These are phyloP conservation scores for Diploscapter pachys DNA, from an alignment of 1,140 invertebrate species.

Conservation along the genomic window DNA sequence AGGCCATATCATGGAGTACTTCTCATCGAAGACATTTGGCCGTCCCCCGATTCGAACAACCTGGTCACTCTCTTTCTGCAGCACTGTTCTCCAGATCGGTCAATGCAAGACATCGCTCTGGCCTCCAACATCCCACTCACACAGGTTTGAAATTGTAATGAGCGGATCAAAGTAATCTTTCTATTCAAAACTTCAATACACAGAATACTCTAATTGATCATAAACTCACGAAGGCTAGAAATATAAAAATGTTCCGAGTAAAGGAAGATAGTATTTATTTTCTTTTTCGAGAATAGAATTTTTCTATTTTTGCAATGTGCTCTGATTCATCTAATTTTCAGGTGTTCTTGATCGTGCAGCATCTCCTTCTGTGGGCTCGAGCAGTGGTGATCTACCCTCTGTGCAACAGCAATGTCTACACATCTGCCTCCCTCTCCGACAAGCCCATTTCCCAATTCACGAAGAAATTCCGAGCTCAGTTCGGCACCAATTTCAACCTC, in stretches of 20 bases:
- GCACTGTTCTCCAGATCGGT: slow-evolving; percentile 83
- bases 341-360: slow-evolving; percentile 63
- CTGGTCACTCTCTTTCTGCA: slow-evolving; percentile 77
- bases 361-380: slow-evolving; percentile 92
- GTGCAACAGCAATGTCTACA: slow-evolving; percentile 93
- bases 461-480: slow-evolving; percentile 60
- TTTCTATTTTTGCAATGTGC: not conserved
- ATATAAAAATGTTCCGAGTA: no score
- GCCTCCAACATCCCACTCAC: slow-evolving; percentile 34
- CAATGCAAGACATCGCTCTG: slow-evolving; percentile 20
- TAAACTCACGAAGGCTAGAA: no score
- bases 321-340: slow-evolving; percentile 6
- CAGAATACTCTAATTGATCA: no score
- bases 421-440: slow-evolving; percentile 70
- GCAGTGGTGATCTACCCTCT: slow-evolving; percentile 91
- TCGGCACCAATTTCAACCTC: slow-evolving; percentile 60
- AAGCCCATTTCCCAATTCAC: slow-evolving; percentile 28
- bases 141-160: slow-evolving; percentile 5
- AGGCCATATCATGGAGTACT: slow-evolving; percentile 86
- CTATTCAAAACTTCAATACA: no score
- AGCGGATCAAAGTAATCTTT: no score
- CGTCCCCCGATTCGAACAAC: slow-evolving; percentile 81
- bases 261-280: no score
- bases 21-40: slow-evolving; percentile 68
- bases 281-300: no score